Percentiles rank a stretch among this genome's conserved stretches.
Conservation (phyloP, 2,113 vertebrate genomes). For the Leuciscus idus region DNA sequence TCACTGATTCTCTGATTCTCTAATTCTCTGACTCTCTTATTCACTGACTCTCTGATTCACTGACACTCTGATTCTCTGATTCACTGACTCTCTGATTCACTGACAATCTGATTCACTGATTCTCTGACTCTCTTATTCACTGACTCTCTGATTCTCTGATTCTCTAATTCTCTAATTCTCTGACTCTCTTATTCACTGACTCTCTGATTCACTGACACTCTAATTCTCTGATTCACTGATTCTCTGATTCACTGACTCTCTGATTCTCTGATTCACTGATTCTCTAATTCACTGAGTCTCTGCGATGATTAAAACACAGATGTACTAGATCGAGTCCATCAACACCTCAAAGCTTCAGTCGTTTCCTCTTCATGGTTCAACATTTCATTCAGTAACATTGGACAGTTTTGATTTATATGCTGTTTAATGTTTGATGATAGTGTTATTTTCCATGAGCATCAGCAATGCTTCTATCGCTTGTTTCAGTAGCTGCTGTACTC, state of each 20-base stretch:
- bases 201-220: background rate
- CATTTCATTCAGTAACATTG: too few species aligned
- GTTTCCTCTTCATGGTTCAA: too few species aligned
- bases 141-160: background rate
- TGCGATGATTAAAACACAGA: too few species aligned
- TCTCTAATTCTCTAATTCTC: background rate
- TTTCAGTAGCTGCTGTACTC: too few species aligned
- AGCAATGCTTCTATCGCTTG: too few species aligned
- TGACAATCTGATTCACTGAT: background rate
- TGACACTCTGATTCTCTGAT: background rate
- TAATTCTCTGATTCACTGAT: background rate
- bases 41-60: background rate
- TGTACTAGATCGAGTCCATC: too few species aligned
- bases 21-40: too few species aligned
- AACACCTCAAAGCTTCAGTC: too few species aligned
- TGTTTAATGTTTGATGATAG: too few species aligned
- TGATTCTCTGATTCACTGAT: background rate
- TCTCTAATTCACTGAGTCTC: background rate
- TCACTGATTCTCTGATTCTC: background rate
- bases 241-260: background rate
- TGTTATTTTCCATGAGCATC: too few species aligned
- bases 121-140: too few species aligned
- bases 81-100: background rate
- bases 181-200: background rate
- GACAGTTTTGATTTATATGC: too few species aligned